A percentile compares a stretch with the other conserved stretches of the same genome.
phyloP scores from a whole-genome alignment of 2,888 invertebrate species.

The Harpalus rufipes region DNA sequence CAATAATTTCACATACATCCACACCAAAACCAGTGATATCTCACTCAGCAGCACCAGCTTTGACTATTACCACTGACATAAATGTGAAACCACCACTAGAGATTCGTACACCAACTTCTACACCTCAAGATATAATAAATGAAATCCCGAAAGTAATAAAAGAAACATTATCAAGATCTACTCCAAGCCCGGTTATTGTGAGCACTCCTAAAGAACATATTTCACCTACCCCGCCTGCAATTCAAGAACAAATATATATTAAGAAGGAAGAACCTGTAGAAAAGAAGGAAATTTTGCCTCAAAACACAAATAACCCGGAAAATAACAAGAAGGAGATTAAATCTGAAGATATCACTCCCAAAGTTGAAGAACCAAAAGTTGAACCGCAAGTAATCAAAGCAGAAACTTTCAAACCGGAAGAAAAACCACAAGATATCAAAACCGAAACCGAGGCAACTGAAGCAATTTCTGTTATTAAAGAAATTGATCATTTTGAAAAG shows the following conservation, averaged over 20 bases:
- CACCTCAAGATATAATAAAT: conserved; percentile 68
- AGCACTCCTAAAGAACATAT: conserved; percentile 70
- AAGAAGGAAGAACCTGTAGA: conserved; percentile 68
- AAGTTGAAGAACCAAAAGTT: conserved; percentile 67
- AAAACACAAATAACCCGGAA: conserved; percentile 44
- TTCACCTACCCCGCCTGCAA: conserved; percentile 66
- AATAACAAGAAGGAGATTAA: conserved; percentile 69
- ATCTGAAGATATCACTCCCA: conserved; percentile 60
- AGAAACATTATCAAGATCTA: conserved; percentile 73
- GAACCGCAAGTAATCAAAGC: conserved; percentile 70
- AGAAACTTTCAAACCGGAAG: conserved; percentile 71
- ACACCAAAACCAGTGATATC: conserved; percentile 47
- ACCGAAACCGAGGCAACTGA: conserved; percentile 71
- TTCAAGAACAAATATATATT: conserved; percentile 68
- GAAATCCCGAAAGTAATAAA: conserved; percentile 67
- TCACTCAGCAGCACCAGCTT: conserved; percentile 66
- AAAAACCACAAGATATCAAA: conserved; percentile 69
- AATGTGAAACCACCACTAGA: conserved; percentile 71
- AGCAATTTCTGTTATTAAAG: conserved; percentile 73
- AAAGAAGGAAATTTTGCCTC: conserved; percentile 39
- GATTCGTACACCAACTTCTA: conserved; percentile 71
- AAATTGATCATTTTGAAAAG: conserved; percentile 74
- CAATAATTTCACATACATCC: conserved; percentile 40
- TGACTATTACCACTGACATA: conserved; percentile 73
- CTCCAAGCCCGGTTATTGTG: conserved; percentile 78